phyloP scores from a whole-genome alignment of 2,888 invertebrate species.

The Coelogynopora nodosa region DNA sequence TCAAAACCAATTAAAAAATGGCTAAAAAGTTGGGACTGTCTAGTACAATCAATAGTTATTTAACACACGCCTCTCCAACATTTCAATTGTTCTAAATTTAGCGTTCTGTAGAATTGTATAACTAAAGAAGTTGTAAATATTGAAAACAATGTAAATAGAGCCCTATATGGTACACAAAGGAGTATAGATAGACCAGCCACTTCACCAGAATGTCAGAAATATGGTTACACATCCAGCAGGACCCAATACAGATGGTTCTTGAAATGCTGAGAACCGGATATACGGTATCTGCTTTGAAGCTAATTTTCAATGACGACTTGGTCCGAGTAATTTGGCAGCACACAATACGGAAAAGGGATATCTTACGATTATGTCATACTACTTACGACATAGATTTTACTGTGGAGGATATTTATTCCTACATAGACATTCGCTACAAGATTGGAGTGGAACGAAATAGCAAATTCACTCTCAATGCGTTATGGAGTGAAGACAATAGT shows the following conservation, averaged over 20 bases:
- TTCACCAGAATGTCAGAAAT: neutral
- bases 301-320: too few relatives aligned
- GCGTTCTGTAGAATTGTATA: too few relatives aligned
- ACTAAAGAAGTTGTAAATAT: neutral
- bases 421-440: neutral
- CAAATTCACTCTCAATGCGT: constrained; percentile 12
- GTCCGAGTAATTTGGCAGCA: neutral
- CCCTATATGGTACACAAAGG: neutral
- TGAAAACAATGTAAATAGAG: neutral
- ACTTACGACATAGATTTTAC: neutral
- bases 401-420: neutral
- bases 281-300: neutral
- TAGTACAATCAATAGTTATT: too few relatives aligned
- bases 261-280: neutral
- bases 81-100: too few relatives aligned
- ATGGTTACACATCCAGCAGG: neutral
- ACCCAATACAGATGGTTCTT: neutral
- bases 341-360: neutral
- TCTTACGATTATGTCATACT: neutral
- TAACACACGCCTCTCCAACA: too few relatives aligned
- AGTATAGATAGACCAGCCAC: neutral
- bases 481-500: neutral
- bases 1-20: too few relatives aligned
- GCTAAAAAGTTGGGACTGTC: too few relatives aligned
- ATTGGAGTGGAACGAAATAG: constrained; percentile 19